Percentiles rank a stretch among this genome's conserved stretches.
Conservation (phyloP, 2,888 invertebrate species). For the Holacanthella duospinosa region DNA sequence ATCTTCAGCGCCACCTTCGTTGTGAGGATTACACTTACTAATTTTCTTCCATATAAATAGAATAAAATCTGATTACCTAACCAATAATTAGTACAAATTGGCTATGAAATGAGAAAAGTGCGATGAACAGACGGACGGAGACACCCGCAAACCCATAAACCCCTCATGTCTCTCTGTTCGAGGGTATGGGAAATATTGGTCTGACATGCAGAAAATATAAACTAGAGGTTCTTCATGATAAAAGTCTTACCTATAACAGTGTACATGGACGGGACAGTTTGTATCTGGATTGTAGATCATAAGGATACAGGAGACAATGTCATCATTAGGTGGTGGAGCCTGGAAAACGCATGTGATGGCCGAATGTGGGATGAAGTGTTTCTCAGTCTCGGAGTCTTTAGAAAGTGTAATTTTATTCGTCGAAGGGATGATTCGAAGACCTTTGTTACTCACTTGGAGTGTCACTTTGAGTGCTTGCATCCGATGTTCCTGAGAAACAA, state of each 20-base stretch:
- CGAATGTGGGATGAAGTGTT: slow-evolving; percentile 88
- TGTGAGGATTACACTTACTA: too few species aligned
- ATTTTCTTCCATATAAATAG: too few species aligned
- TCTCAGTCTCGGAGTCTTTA: slow-evolving; percentile 52
- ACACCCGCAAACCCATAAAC: too few species aligned
- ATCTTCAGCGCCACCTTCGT: too few species aligned
- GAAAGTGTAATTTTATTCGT: slow-evolving; percentile 41
- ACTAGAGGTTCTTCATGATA: too few species aligned
- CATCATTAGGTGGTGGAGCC: slow-evolving; percentile 55
- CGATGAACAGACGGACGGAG: too few species aligned
- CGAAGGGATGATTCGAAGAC: slow-evolving; percentile 85
- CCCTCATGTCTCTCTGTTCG: too few species aligned
- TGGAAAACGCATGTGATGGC: slow-evolving; percentile 84
- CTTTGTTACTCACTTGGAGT: slow-evolving; percentile 79
- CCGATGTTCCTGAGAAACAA: slow-evolving; percentile 72
- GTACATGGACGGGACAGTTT: slow-evolving; percentile 87
- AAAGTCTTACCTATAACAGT: slow-evolving; percentile 68
- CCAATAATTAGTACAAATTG: too few species aligned
- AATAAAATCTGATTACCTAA: too few species aligned
- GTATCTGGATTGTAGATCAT: slow-evolving; percentile 88
- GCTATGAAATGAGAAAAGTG: too few species aligned
- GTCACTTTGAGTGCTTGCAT: slow-evolving; percentile 85
- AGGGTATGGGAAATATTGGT: too few species aligned
- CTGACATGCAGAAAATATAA: too few species aligned
- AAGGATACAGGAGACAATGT: slow-evolving; percentile 86